Base-by-base conservation (phyloP, 92 coral and sea anemone genomes). In the Phenganax stokvisi region DNA sequence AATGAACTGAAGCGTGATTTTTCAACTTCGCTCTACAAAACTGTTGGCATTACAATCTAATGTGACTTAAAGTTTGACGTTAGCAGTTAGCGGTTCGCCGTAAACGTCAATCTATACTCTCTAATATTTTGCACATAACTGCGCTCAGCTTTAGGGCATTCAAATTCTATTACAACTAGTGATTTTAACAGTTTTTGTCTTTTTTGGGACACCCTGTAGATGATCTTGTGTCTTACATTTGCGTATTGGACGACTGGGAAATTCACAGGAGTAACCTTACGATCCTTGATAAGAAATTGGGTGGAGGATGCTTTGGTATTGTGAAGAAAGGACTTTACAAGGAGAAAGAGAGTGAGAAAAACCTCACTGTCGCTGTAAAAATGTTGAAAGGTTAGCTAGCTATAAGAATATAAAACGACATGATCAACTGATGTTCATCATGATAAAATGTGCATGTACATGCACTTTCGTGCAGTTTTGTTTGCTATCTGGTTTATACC, bases 231-330 rank as follows among this genome's bases (percentile, higher is more conserved):
- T 44, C 82, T 31, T 78, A 78, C 82, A 78, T 78, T 30, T 78
- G 82, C 61, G 82, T 78, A 37, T 10, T 78, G 28, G 82, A 78
- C 29, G 82, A 78, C 57, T 93, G 97, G 97, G 96, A 93, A 77
- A 85, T 93, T 16, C 82, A 89, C 69, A 87, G 91, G 30, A 84
- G 83, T 8, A 77, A 90, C 59, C 88, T 93, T 37, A 66, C 61
- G 5, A 20, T 91, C 17, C 87, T 89, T 56, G 71, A 86, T 13
- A 87, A 84, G 76, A 86, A 63, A 57, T 87, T 93, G n/a, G 97
- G 97, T 6, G 89, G 86, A 52, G 97, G 97, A 28, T 88, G 89
- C 71, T 93, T 91, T 91, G 97, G 97, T 3, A 69, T 87, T 10
- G 97, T 93, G 7, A 84, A 84, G 56, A 86, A 86, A 80, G 97